Evolutionary conservation across 2,888 invertebrate species (phyloP).

Genomic region (Papilio demoleus): DNA sequence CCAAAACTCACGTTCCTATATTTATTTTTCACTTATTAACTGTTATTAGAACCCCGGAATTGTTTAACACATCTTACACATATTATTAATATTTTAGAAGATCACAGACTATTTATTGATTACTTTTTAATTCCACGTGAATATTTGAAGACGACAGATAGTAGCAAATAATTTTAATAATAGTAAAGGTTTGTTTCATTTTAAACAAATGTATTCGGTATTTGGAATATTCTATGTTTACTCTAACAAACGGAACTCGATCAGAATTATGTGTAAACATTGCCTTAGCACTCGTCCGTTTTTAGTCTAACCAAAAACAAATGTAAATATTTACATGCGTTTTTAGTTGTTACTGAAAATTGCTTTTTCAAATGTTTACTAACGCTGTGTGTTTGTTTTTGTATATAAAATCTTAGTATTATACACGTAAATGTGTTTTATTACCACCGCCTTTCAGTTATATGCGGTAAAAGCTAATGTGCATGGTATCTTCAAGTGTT

Average conservation of each 20-base stretch:
- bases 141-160: no score
- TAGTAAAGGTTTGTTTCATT: neutral
- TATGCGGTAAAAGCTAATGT: no score
- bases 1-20: no score
- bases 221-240: neutral
- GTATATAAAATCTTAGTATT: constrained; percentile 40
- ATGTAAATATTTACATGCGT: constrained; percentile 31
- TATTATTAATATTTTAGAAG: no score
- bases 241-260: constrained; percentile 16
- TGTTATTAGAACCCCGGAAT: no score
- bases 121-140: no score
- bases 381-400: constrained; percentile 14
- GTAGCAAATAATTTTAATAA: neutral
- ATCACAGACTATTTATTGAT: no score
- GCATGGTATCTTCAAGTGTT: no score
- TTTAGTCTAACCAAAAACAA: constrained; percentile 28
- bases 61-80: no score
- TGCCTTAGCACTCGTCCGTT: constrained; percentile 5
- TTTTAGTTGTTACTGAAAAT: constrained; percentile 27
- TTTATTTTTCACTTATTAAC: no score
- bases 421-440: no score
- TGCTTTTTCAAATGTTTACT: constrained; percentile 22
- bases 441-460: no score
- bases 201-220: neutral
- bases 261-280: constrained; percentile 25